Evolutionary conservation across 2,797 vertebrate genomes (phyloP), one percentile per base, ranked within the genome.

Genomic region (Dryobates pubescens): DNA sequence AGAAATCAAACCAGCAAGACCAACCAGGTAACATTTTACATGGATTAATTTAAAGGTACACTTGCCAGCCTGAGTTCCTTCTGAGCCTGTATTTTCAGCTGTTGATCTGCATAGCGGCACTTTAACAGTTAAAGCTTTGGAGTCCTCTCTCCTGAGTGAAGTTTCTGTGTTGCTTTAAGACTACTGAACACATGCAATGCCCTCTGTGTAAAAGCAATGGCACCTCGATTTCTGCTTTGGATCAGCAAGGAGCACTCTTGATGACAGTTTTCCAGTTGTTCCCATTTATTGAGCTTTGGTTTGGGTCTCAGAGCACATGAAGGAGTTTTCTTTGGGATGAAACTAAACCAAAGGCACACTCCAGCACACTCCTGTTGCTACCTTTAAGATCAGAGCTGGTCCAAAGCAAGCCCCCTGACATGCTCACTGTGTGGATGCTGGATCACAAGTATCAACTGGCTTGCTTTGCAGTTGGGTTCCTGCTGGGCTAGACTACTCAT

Each of bases 11-110:
- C 27, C 18, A 43, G 30, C 20, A 83, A 79, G 34, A 47, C 24
- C 54, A 78, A 24, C 4, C 6, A 2, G 6, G 6, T 53, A 64
- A 34, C 6, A 43, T 67, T 68, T 88, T 23, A 61, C 81, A 72
- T 30, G 73, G 82, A 32, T 23, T 9, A 30, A 72, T 76, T 93
- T 71, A 47, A 75, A 82, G 23, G 11, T 65, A 34, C 3, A 1
- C 89, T 90, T 86, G 15, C 17, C 51, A 81, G 13, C n/a, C 51
- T 74, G 49, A 83, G 23, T 86, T 90, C 63, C 18, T 59, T 88
- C n/a, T 43, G 17, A 83, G 59, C 32, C 34, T 62, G 22, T 0
- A 0, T 49, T 84, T 86, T 73, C 59, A 86, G 41, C 20, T 80
- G 30, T 75, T 71, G 17, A n/a, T 77, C 68, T 78, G 5, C 17